These are phyloP conservation scores for Leptoteleia sp. DNA, from an alignment of 1,140 invertebrate genomes.

Conservation along the genomic window DNA sequence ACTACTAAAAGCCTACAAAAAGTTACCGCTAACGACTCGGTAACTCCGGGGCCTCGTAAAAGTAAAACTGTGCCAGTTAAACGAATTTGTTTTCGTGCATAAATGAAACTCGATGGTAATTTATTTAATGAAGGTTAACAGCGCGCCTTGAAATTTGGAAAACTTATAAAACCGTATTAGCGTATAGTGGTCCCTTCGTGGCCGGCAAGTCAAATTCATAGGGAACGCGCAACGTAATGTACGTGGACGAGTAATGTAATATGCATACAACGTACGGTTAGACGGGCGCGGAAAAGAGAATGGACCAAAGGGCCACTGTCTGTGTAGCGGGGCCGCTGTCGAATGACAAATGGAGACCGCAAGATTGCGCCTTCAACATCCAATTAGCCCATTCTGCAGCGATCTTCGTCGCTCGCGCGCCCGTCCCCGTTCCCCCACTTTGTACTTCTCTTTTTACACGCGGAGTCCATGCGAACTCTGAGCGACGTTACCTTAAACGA, in stretches of 20 bases:
- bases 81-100: too few species aligned
- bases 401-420: slow-evolving; percentile 51
- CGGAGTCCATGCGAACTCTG: slow-evolving; percentile 58
- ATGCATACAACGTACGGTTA: slow-evolving; percentile 55
- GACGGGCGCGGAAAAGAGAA: slow-evolving; percentile 59
- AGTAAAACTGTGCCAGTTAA: too few species aligned
- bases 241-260: slow-evolving; percentile 36
- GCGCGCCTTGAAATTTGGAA: slow-evolving; percentile 24
- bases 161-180: slow-evolving; percentile 45
- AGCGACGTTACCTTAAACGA: slow-evolving; percentile 68
- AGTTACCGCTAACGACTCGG: too few species aligned
- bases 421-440: slow-evolving; percentile 30
- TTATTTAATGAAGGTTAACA: slow-evolving; percentile 43
- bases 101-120: slow-evolving; percentile 32
- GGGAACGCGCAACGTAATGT: slow-evolving; percentile 31
- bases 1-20: too few species aligned
- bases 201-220: slow-evolving; percentile 40
- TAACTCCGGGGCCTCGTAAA: too few species aligned
- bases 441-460: slow-evolving; percentile 46
- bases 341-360: slow-evolving; percentile 79
- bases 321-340: slow-evolving; percentile 60
- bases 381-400: slow-evolving; percentile 74
- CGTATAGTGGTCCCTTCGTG: slow-evolving; percentile 25
- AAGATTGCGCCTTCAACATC: slow-evolving; percentile 78
- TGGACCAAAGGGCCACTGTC: slow-evolving; percentile 38